phyloP scores from a whole-genome alignment of 2,113 vertebrate genomes.

The Leiothrix lutea region DNA sequence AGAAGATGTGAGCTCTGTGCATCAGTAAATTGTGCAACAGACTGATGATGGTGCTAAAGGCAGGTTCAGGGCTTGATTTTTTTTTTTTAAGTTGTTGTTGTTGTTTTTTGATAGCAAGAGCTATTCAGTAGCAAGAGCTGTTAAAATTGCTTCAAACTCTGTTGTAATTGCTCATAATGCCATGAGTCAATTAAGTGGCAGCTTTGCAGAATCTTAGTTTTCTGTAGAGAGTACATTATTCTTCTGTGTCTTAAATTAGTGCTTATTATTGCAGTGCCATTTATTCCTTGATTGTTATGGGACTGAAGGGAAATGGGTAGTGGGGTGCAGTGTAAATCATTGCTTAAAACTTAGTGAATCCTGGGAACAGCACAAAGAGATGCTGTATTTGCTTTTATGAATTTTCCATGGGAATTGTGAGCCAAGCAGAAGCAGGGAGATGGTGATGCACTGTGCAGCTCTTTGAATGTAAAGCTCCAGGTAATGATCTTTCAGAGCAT shows the following conservation, averaged over 20 bases:
- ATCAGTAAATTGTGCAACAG: not conserved
- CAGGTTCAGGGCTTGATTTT: not conserved
- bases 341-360: conserved; percentile 18
- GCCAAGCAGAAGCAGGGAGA: not conserved
- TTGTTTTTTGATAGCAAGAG: not conserved
- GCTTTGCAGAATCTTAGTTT: conserved; percentile 29
- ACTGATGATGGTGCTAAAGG: not conserved
- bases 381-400: not conserved
- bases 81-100: not conserved
- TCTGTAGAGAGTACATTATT: not conserved
- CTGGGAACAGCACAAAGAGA: not conserved
- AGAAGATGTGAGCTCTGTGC: not conserved
- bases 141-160: not conserved
- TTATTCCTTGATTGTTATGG: conserved; percentile 44
- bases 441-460: not conserved
- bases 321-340: not conserved
- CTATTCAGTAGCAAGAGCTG: not conserved
- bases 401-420: not conserved
- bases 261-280: conserved; percentile 19
- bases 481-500: not conserved
- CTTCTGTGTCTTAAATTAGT: conserved; percentile 14
- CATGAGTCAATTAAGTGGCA: not conserved
- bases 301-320: not conserved
- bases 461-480: not conserved
- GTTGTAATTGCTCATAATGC: conserved; percentile 20